A percentile compares a stretch with the other conserved stretches of the same genome.
Evolutionary conservation across 2,797 vertebrate genomes (phyloP).

Genomic region (Coluber constrictor): DNA sequence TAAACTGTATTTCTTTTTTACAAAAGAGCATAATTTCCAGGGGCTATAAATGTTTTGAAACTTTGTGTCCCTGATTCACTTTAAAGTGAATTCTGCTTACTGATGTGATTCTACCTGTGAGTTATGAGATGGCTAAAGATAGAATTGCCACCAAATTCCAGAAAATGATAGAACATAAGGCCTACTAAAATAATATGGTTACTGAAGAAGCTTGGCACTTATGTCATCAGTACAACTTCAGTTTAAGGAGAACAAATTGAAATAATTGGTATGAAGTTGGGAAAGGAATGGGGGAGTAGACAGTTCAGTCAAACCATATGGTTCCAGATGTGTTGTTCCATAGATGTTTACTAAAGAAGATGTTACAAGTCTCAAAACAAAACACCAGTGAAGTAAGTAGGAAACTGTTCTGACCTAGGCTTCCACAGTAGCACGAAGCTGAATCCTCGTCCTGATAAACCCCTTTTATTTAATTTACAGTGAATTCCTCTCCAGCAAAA

Average conservation of each 20-base stretch:
- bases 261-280: background rate
- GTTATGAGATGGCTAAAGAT: background rate
- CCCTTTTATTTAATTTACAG: no score
- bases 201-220: background rate
- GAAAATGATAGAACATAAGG: background rate
- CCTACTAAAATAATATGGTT: background rate
- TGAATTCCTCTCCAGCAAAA: no score
- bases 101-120: background rate
- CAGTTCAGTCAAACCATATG: background rate
- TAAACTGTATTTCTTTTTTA: background rate
- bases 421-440: no score
- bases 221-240: background rate
- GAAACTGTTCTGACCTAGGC: background rate
- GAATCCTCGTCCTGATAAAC: no score
- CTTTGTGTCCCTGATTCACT: background rate
- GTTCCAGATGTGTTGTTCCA: background rate
- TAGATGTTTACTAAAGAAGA: background rate
- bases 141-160: background rate
- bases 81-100: background rate
- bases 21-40: background rate
- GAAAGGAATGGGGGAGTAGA: background rate
- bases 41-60: background rate
- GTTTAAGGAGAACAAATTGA: background rate
- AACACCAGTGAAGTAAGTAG: background rate
- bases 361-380: background rate